Base-by-base conservation (phyloP, 2,797 vertebrate species). In the Sebastes kiyomatsui region DNA sequence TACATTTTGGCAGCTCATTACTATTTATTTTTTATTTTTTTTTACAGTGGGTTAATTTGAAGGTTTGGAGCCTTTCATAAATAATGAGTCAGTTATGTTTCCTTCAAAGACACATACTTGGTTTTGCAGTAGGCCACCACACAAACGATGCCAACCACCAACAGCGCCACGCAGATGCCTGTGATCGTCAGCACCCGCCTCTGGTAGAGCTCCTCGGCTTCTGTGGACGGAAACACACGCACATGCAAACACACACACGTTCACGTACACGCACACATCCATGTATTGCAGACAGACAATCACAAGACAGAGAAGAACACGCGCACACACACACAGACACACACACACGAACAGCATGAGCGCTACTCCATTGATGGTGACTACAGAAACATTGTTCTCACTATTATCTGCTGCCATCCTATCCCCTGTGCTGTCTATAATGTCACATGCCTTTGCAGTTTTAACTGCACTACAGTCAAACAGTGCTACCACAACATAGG, bases 111-210 rank as follows among this genome's bases (percentile, higher is more conserved):
- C 74, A 96, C 97, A 94, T 96, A 99, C 98, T 99, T 99, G 94
- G 98, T 99, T 96, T 99, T 99, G 96, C 98, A 99, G 95, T 99
- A 99, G 90, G 98, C 98, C 87, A 99, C 97, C 90, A 99, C 98
- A 79, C 98, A 99, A 88, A 99, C 97, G 88, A 99, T 99, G 94
- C 98, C 98, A 87, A 99, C 98, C 83, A 99, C 97, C 82, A 99
- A 95, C 92, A 99, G 94, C 16, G 98, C 98, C 91, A 99, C 98
- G 54, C 98, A 99, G 95, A 99, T 99, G 92, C 98, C 98, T 0
- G 97, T 99, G 95, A 99, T 99, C 69, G 98, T 99, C 93, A 99
- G 95, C 90, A 99, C 97, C 81, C 98, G 96, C 94, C 97, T 97
- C 96, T 98, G 97, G 95, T 99, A 99, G 84, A 99, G 96, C 94